A percentile compares a stretch with the other conserved stretches of the same genome.
These are phyloP conservation scores for Dicaeum eximium DNA, from an alignment of 2,113 vertebrate species.

Conservation along the genomic window DNA sequence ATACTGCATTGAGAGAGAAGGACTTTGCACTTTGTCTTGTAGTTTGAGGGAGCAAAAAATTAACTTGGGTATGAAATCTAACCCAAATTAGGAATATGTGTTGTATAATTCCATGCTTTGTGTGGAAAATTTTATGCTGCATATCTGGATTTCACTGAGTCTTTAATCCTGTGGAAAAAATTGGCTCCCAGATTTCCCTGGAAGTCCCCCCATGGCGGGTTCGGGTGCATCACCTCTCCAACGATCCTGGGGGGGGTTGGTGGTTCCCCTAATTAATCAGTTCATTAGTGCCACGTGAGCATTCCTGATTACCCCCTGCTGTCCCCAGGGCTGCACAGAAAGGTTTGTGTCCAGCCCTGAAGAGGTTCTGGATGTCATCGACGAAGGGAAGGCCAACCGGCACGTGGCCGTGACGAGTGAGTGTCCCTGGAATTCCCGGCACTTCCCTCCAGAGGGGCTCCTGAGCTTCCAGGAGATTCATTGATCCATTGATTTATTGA, in stretches of 20 bases:
- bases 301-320: not conserved
- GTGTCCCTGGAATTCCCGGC: not conserved
- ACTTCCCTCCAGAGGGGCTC: accelerated
- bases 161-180: not conserved
- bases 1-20: not conserved
- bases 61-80: not conserved
- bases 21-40: not conserved
- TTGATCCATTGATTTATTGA: too few species aligned
- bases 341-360: conserved; percentile 96
- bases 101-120: accelerated
- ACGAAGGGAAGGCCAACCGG: conserved; percentile 93
- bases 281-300: not conserved
- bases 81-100: not conserved
- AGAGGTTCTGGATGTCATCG: conserved; percentile 96
- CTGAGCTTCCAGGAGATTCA: too few species aligned
- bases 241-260: accelerated
- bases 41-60: not conserved
- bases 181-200: not conserved
- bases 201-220: accelerated
- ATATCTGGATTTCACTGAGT: not conserved
- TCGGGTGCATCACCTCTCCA: not conserved
- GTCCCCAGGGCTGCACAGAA: conserved; percentile 89
- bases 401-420: conserved; percentile 96
- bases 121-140: not conserved
- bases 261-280: not conserved